Conservation (phyloP, 2,888 invertebrate genomes). For the Mesoligia furuncula region DNA sequence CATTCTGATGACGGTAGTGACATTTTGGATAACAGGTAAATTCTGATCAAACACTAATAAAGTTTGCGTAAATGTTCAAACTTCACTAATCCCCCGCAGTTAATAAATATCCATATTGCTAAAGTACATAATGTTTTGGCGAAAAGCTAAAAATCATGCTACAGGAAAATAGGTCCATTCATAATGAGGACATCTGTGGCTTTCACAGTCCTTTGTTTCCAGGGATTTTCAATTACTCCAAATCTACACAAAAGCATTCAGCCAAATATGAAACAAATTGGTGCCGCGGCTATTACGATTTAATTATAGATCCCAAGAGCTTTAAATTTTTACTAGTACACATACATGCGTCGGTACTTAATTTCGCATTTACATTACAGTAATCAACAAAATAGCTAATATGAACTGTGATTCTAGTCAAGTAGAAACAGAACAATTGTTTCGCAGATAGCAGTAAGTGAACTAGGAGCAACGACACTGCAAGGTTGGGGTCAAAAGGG, state of each 20-base stretch:
- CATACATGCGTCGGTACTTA: background rate
- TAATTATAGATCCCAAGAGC: conserved; percentile 2
- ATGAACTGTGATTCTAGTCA: conserved; percentile 26
- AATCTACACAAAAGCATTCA: background rate
- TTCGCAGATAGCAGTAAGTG: conserved; percentile 45
- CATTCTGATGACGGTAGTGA: background rate
- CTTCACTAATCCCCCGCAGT: background rate
- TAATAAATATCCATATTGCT: background rate
- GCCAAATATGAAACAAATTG: background rate
- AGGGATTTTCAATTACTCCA: background rate
- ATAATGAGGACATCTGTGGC: conserved; percentile 11
- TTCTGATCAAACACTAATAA: background rate
- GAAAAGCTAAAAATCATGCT: background rate
- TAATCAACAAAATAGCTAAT: conserved; percentile 7
- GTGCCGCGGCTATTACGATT: background rate
- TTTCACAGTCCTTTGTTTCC: conserved; percentile 1
- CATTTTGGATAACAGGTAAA: background rate
- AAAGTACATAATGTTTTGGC: background rate
- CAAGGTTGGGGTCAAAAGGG: conserved; percentile 84
- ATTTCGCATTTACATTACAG: background rate
- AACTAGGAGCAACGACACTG: conserved; percentile 77
- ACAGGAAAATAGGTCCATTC: conserved; percentile 7
- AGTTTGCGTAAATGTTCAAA: background rate
- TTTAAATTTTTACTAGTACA: background rate
- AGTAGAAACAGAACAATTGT: conserved; percentile 28